Base-by-base conservation (phyloP, 2,113 vertebrate genomes). In the Aegotheles bennettii region DNA sequence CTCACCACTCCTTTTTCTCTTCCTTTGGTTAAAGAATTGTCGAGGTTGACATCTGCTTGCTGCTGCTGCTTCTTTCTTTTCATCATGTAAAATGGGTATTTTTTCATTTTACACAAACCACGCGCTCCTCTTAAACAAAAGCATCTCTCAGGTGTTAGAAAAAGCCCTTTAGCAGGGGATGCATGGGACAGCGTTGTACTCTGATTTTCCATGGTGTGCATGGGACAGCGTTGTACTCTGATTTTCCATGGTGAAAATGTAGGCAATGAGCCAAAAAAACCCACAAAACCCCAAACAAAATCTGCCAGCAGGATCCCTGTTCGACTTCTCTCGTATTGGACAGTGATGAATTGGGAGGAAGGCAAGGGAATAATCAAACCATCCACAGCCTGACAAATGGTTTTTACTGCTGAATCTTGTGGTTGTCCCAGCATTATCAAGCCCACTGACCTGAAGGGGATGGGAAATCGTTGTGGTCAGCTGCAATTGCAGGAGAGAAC, bases 391-490 rank as follows among this genome's bases (percentile, higher is more conserved):
- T 85, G 73, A 85, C 35, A 63, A 6, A 68, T 16, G 51, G 19
- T 42, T 75, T 85, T 84, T 21, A 6, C 38, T 86, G 71, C 13
- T 47, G 73, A 31, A 26, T 71, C 73, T 48, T 57, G 47, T 67
- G 83, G 16, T 24, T 84, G 69, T 81, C 86, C 85, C 80, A 26
- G 50, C 48, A 3, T 73, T 79, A 11, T 28, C 36, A 60, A 90
- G 57, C 65, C 73, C 77, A 68, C 38, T 96, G 95, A 94, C 93
- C 94, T 95, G 93, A 87, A 96, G 88, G 92, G 86, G 92, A 89
- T 92, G 86, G 80, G 90, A 87, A 95, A 94, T 95, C 19, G 5
- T 90, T 92, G 60, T 17, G 61, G 86, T 90, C 47, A 45, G 60
- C 78, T 47, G 64, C 75, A 47, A 67, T 47, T 71, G 88, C 83